Evolutionary conservation across 2,888 invertebrate species (phyloP), one percentile per base, ranked within the genome.

Genomic region (Isotomurus palustris): DNA sequence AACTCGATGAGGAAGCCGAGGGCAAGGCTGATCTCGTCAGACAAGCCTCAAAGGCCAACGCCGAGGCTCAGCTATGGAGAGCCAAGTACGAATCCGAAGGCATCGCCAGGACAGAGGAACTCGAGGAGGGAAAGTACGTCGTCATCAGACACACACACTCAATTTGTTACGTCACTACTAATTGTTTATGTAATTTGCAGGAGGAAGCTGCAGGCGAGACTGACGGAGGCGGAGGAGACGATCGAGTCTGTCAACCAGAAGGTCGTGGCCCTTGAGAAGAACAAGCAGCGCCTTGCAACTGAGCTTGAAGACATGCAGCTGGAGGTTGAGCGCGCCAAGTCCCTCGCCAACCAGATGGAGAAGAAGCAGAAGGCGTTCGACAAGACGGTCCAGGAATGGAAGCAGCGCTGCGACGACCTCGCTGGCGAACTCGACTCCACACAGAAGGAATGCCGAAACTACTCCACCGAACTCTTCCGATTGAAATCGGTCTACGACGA

Each of bases 291-390:
- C 72, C 84, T 97, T 74, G 85, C 92, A 73, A 92, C 92, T 74
- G 96, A 97, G 80, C 91, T 97, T 74, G 97, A 97, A 78, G 97
- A 97, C 78, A 83, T 96, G 75, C 91, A 92, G 79, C 86, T 96
- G 76, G 96, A 97, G 80, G 94, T 95, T 75, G 97, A 97, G 81
- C 87, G 96, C 76, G 94, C 96, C 72, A 91, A 92, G 72, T 87
- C 91, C 53, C 88, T 92, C 76, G 94, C 96, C 78, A 90, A 89
- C 75, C 91, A 92, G 68, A 91, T 96, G 74, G 97, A 97, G 80
- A 97, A 97, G 91, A 96, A 94, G 80, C 96, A 97, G 82, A 94
- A 96, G 82, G 92, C 92, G 71, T 97, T 99, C 84, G 99, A 99
- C 84, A 96, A 96, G 82, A 94, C 96, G 81, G 91, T 99, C 77